Conservation (phyloP, 2,797 vertebrate species). For the Danio kyathit region DNA sequence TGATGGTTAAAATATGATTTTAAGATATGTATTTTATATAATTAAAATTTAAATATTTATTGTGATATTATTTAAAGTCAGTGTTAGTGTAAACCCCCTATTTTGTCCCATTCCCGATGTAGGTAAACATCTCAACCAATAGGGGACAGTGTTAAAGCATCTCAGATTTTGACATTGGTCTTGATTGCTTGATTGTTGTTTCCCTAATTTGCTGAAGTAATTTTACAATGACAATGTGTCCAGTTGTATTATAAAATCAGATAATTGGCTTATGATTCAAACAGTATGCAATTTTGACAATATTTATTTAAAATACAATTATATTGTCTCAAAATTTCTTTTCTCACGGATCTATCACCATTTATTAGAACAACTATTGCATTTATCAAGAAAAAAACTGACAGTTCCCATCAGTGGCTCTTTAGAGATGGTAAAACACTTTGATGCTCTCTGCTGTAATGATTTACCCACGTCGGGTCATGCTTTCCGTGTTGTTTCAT, state of each 20-base stretch:
- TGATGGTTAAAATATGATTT: too few species aligned
- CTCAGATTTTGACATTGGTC: background rate
- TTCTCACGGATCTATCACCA: background rate
- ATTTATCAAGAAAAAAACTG: slow-evolving; percentile 2
- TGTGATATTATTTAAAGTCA: background rate
- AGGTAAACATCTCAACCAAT: background rate
- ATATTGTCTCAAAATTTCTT: background rate
- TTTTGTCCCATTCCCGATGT: background rate
- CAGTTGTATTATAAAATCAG: background rate
- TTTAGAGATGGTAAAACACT: background rate
- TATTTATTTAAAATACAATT: background rate
- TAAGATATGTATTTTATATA: too few species aligned
- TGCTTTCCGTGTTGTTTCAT: slow-evolving; percentile 18
- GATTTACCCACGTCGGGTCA: slow-evolving; percentile 5
- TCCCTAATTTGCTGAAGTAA: slow-evolving; percentile 6
- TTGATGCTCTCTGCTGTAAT: background rate
- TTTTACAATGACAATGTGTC: background rate
- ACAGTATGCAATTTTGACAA: background rate
- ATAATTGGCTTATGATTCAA: background rate
- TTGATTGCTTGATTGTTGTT: slow-evolving; percentile 10
- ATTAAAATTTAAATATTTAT: background rate
- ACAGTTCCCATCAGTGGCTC: background rate
- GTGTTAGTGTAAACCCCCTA: background rate
- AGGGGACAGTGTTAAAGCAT: slow-evolving; percentile 50
- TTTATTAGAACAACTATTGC: background rate